A percentile compares a stretch with the other conserved stretches of the same genome.
Conservation (phyloP, 2,113 vertebrate species). For the Bubo bubo region DNA sequence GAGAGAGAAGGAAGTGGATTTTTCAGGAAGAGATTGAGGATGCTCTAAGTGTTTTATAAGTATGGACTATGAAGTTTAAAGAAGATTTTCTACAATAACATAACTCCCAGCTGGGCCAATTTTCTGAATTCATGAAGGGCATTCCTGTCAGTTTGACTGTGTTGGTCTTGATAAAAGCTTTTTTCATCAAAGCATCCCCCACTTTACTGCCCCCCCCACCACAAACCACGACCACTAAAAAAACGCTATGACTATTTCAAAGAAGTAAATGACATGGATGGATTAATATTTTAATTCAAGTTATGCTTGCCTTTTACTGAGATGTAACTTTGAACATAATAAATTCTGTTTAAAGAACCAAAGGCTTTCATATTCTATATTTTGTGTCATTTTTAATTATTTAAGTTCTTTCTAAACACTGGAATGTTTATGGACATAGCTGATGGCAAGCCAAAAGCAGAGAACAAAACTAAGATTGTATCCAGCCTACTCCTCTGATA, state of each 20-base stretch:
- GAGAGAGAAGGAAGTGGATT: not conserved
- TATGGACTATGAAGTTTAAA: slow-evolving; percentile 16
- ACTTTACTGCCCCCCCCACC: not conserved
- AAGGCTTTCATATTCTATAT: slow-evolving; percentile 55
- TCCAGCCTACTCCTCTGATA: not conserved
- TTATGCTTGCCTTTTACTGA: slow-evolving; percentile 62
- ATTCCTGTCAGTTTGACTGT: slow-evolving; percentile 34
- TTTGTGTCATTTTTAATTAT: slow-evolving; percentile 30
- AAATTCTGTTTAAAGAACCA: slow-evolving; percentile 60
- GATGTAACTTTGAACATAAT: slow-evolving; percentile 71
- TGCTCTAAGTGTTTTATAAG: slow-evolving; percentile 42
- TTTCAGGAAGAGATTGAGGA: slow-evolving; percentile 23
- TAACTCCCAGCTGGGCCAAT: not conserved
- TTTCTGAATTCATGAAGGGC: slow-evolving; percentile 33
- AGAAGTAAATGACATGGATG: slow-evolving; percentile 56
- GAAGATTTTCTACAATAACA: slow-evolving; percentile 24
- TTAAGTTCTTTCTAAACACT: slow-evolving; percentile 1
- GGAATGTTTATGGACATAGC: not conserved
- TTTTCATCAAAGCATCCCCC: slow-evolving; percentile 15
- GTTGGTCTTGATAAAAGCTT: slow-evolving; percentile 6
- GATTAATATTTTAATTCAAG: slow-evolving; percentile 71
- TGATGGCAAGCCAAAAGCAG: not conserved
- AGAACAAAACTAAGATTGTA: not conserved
- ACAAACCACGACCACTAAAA: not conserved
- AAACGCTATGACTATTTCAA: slow-evolving; percentile 67